phyloP scores from a whole-genome alignment of 1,140 invertebrate genomes.

The Aphaenogaster rudis region DNA sequence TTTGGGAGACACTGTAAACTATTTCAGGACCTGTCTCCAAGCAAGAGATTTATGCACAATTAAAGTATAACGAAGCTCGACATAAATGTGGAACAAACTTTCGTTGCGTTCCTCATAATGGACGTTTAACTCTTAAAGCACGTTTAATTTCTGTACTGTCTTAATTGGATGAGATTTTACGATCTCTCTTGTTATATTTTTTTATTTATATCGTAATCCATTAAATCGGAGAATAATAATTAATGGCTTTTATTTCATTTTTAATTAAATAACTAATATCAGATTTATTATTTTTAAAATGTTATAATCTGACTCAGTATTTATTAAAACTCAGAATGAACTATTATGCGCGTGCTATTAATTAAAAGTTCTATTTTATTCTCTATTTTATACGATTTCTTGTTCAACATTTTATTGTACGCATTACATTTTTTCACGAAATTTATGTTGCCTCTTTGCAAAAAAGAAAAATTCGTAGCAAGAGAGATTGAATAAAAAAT shows the following conservation, averaged over 20 bases:
- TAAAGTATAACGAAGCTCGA: slow-evolving; percentile 28
- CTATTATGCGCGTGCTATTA: background rate
- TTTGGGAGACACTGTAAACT: slow-evolving; percentile 31
- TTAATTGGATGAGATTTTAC: background rate
- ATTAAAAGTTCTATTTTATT: background rate
- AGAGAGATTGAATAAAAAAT: slow-evolving; percentile 46
- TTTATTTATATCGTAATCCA: background rate
- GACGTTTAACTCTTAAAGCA: background rate
- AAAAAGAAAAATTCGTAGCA: slow-evolving; percentile 1
- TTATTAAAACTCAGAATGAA: background rate
- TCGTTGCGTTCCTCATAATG: background rate
- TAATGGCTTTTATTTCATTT: background rate
- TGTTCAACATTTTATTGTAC: background rate
- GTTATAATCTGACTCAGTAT: background rate
- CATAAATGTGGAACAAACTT: slow-evolving; percentile 8
- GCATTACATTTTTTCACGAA: background rate
- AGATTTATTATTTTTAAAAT: background rate
- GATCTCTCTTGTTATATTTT: background rate
- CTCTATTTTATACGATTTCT: background rate
- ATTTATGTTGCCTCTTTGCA: background rate
- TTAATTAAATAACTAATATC: background rate
- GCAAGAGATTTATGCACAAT: slow-evolving; percentile 16
- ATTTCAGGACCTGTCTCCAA: slow-evolving; percentile 7
- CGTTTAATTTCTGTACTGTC: slow-evolving; percentile 1
- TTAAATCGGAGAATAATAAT: background rate